Base-by-base conservation (phyloP, 2,797 vertebrate species). In the Artibeus jamaicensis region DNA sequence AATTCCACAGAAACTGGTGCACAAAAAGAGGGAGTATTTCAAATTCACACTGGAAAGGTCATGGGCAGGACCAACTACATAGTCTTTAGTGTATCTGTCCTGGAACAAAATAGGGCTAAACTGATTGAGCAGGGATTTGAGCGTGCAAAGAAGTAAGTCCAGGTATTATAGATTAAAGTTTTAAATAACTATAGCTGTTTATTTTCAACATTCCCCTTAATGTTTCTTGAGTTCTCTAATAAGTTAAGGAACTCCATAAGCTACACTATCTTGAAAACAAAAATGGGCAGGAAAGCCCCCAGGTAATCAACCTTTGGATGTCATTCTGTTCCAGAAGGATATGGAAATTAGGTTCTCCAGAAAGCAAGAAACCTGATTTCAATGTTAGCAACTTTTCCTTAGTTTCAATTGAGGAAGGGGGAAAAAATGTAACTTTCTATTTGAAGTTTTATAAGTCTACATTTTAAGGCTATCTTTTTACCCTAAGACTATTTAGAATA, bases 1-100 rank as follows among this genome's bases (percentile, higher is more conserved):
- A 96, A 76, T 87, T 73, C 48, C 65, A 89, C 65, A 34, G 70
- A 86, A 86, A 95, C 57, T 24, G 29, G 84, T 62, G 37, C n/a
- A 78, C 79, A n/a, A 29, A 93, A 91, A 65, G 15, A 82, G 37
- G 37, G 22, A 93, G 55, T 37, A 79, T 32, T 91, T 92, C 81
- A 87, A 92, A 65, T n/a, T 88, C 53, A 59, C 15, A 55, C 32
- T 82, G 46, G 39, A 77, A 91, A 89, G 62, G 53, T 71, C 93
- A 82, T 12, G 71, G 42, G 53, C 44, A 82, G 76, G 55, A 62
- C 16, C 19, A 48, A 57, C 32, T 74, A 46, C 29, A 10, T 12
- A 82, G 22, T 50, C 89, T 74, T 93, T 73, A 53, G 39, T 16
- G 4, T 71, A 55, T 62, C 55, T 89, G 16, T 70, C 32, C 37